Percentiles rank a stretch among this genome's conserved stretches.
phyloP scores from a whole-genome alignment of 2,797 vertebrate genomes.

The Staurois parvus region DNA sequence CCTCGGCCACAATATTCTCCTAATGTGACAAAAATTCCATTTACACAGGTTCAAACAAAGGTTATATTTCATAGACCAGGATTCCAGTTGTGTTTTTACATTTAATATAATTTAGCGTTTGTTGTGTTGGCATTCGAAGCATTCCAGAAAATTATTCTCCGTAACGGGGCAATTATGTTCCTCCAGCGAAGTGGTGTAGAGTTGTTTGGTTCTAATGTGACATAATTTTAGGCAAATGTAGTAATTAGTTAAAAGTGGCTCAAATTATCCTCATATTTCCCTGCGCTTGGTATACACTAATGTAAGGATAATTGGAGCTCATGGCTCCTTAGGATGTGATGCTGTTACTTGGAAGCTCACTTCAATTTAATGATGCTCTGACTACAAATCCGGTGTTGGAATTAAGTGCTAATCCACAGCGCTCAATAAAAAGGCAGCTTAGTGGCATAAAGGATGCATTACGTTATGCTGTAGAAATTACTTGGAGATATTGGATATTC shows the following conservation, averaged over 20 bases:
- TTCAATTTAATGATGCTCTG: slow-evolving; percentile 7
- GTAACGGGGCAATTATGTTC: slow-evolving; percentile 9
- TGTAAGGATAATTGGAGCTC: slow-evolving; percentile 26
- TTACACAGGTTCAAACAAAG: slow-evolving; percentile 27
- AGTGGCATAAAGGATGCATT: background rate
- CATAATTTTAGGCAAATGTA: slow-evolving; percentile 23
- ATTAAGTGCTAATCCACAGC: background rate
- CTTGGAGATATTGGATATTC: background rate
- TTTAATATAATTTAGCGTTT: background rate
- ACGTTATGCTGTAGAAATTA: background rate
- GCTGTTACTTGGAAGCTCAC: background rate
- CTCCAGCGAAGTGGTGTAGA: background rate
- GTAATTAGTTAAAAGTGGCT: slow-evolving; percentile 24
- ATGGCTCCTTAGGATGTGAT: background rate
- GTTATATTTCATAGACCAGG: slow-evolving; percentile 9
- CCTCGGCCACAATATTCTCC: background rate
- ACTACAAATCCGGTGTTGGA: background rate
- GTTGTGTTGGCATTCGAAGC: slow-evolving; percentile 17
- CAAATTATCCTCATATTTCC: slow-evolving; percentile 31
- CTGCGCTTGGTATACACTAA: slow-evolving; percentile 7
- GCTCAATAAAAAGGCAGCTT: background rate
- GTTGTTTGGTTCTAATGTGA: background rate
- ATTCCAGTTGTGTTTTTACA: slow-evolving; percentile 7
- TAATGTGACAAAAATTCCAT: slow-evolving; percentile 23
- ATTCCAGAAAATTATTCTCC: background rate